Base-by-base conservation (phyloP, 2,888 invertebrate genomes). In the Stictocephala bisonia region DNA sequence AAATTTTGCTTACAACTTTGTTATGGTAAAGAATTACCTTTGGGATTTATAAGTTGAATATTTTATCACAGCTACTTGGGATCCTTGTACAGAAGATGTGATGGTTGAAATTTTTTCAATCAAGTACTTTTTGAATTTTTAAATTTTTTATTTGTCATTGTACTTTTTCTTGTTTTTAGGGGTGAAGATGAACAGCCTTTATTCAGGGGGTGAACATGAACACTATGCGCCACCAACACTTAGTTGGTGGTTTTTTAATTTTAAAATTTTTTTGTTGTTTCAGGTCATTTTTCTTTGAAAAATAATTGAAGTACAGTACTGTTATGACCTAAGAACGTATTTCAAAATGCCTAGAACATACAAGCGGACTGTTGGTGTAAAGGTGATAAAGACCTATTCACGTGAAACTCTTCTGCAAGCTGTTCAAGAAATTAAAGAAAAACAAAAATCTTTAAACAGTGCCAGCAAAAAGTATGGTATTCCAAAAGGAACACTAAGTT, bases 121-220 rank as follows among this genome's bases (percentile, higher is more conserved):
- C n/a, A n/a, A 53, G 53, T 53, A 53, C 53, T 53, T 53, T 53
- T 53, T 53, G 6, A 53, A 3, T 53, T 53, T n/a, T n/a, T n/a
- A n/a, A n/a, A n/a, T n/a, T n/a, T n/a, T n/a, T n/a, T n/a, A n/a
- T n/a, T n/a, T n/a, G n/a, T n/a, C n/a, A n/a, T n/a, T n/a, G n/a
- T 53, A 53, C 53, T 53, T 53, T 53, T 53, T 53, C 18, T 53
- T 53, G 53, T 53, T 53, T 53, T 53, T 53, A 53, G n/a, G n/a
- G n/a, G n/a, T n/a, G n/a, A n/a, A n/a, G n/a, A n/a, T n/a, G n/a
- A n/a, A n/a, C n/a, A n/a, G 53, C 53, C 53, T 53, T 13, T 53
- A 53, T 53, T 53, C 53, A 53, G 20, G 53, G 3, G 53, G n/a
- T n/a, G n/a, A n/a, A n/a, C n/a, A n/a, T n/a, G n/a, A n/a, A n/a